These are phyloP conservation scores for Bettongia penicillata DNA, from an alignment of 2,113 vertebrate genomes.

Conservation along the genomic window DNA sequence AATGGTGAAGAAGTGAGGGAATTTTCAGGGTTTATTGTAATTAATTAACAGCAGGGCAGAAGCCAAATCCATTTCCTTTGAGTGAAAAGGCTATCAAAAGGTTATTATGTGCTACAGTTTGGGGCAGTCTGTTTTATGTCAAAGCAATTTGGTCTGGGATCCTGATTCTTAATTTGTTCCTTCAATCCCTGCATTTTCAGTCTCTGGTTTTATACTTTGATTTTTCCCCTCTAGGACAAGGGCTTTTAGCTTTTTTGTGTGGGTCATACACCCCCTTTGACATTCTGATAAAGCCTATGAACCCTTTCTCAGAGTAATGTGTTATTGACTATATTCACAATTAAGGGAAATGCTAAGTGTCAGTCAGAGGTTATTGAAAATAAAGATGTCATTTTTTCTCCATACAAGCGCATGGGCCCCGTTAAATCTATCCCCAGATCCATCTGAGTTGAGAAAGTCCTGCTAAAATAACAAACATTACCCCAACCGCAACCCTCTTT, in stretches of 20 bases:
- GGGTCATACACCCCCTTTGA: background rate
- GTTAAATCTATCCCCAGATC: background rate
- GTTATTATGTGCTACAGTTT: background rate
- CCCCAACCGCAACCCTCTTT: background rate
- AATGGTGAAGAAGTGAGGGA: slow-evolving; percentile 14
- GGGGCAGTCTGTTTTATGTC: slow-evolving; percentile 16
- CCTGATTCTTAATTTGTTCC: slow-evolving; percentile 30
- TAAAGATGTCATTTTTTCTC: background rate
- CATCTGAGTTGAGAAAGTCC: background rate
- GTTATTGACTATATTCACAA: background rate
- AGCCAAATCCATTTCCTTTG: slow-evolving; percentile 18
- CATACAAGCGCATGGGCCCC: background rate
- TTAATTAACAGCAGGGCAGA: slow-evolving; percentile 44
- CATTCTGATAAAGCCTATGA: background rate
- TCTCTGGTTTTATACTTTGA: background rate
- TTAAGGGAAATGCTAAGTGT: background rate
- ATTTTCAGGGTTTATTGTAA: slow-evolving; percentile 26
- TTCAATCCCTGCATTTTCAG: background rate
- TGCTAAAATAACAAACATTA: background rate
- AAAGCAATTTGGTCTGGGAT: slow-evolving; percentile 13
- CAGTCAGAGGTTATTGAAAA: background rate
- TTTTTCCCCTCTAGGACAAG: background rate
- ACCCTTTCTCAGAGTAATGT: background rate
- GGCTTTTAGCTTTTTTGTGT: background rate
- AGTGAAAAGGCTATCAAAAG: slow-evolving; percentile 4